phyloP scores from a whole-genome alignment of 2,888 invertebrate species.

The Hirtodrosophila histrioides region DNA sequence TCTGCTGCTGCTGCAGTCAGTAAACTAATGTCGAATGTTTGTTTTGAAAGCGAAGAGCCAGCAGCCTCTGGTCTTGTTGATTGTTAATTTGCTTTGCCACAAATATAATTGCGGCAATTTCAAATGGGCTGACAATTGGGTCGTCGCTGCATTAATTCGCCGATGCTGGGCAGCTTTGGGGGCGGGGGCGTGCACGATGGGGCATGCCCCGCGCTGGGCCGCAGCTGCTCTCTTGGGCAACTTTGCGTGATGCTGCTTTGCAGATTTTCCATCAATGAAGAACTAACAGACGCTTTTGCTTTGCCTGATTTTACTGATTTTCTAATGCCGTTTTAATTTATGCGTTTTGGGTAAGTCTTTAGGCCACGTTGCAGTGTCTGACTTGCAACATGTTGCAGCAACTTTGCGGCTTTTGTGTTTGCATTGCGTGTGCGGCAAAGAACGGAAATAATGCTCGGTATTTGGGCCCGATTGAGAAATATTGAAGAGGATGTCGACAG shows the following conservation, averaged over 20 bases:
- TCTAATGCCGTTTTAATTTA: conserved; percentile 69
- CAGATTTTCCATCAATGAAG: conserved; percentile 47
- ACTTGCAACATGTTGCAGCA: conserved; percentile 47
- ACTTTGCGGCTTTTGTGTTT: conserved; percentile 29
- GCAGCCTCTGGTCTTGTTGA: conserved; percentile 7
- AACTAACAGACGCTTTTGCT: not conserved
- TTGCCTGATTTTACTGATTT: conserved; percentile 30
- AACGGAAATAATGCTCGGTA: conserved; percentile 45
- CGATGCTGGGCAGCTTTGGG: conserved; percentile 44
- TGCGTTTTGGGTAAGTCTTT: conserved; percentile 47
- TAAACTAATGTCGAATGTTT: not conserved
- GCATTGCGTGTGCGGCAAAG: conserved; percentile 45
- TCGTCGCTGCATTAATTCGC: conserved; percentile 52
- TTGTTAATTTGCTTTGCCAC: conserved; percentile 34
- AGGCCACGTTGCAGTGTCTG: conserved; percentile 8
- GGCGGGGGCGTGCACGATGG: conserved; percentile 49
- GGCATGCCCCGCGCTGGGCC: conserved; percentile 6
- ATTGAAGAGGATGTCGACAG: conserved; percentile 24
- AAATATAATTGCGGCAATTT: conserved; percentile 71
- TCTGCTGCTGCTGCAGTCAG: conserved; percentile 13
- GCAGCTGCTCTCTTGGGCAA: conserved; percentile 54
- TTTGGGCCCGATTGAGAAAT: conserved; percentile 36
- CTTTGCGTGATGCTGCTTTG: conserved; percentile 61
- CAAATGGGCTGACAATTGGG: conserved; percentile 72
- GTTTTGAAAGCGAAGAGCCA: conserved; percentile 30